These are phyloP conservation scores for Crotalus tigris DNA, from an alignment of 2,113 vertebrate genomes.

Conservation along the genomic window DNA sequence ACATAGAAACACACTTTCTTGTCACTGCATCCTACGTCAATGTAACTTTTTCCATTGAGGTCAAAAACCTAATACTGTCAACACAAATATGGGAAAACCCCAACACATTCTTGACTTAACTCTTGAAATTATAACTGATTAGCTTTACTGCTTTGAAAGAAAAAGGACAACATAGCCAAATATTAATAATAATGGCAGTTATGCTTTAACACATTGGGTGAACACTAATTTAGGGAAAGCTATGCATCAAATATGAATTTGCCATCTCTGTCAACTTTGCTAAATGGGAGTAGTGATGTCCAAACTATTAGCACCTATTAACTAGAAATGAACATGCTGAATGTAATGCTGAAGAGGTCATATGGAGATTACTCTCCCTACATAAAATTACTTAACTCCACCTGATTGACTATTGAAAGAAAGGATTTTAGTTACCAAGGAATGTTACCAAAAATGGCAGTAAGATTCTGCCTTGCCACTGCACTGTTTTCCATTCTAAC, in stretches of 20 bases:
- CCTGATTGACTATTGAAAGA: background rate
- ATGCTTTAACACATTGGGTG: background rate
- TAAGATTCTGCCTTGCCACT: background rate
- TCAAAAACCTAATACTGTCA: background rate
- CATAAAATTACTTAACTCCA: background rate
- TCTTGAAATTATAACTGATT: background rate
- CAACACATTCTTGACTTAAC: background rate
- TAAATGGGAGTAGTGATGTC: background rate
- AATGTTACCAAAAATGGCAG: background rate
- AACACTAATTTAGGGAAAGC: background rate
- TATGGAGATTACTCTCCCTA: background rate
- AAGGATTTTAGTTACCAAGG: background rate
- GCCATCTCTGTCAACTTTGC: background rate
- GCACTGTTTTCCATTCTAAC: background rate
- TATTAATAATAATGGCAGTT: background rate
- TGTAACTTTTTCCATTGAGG: background rate
- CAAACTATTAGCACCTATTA: background rate
- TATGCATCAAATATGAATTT: background rate
- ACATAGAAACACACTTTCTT: background rate
- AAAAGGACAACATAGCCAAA: background rate
- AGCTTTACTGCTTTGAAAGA: background rate
- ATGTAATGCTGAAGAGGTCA: background rate
- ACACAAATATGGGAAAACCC: background rate
- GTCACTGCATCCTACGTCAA: background rate
- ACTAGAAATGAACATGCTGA: background rate